phyloP scores from a whole-genome alignment of 2,888 invertebrate genomes.

The Phaonia tiefii region DNA sequence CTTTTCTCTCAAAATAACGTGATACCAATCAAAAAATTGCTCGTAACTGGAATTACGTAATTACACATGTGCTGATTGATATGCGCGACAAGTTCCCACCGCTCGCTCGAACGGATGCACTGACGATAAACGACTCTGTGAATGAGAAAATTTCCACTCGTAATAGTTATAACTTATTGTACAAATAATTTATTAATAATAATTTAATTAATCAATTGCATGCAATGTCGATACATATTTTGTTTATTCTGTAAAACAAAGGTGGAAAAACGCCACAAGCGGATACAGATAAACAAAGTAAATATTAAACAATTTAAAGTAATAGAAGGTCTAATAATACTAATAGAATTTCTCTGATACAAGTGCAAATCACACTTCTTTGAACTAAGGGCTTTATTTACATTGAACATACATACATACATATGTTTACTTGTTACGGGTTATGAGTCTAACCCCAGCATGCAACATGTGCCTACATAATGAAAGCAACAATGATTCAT shows the following conservation, averaged over 20 bases:
- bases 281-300: background rate
- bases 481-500: too few species aligned
- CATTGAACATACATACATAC: too few species aligned
- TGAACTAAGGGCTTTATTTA: too few species aligned
- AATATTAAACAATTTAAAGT: too few species aligned
- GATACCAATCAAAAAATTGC: constrained; percentile 37
- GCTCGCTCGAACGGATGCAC: background rate
- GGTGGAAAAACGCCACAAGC: constrained; percentile 1
- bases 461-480: too few species aligned
- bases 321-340: too few species aligned
- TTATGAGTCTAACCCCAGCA: too few species aligned
- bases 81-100: constrained; percentile 25
- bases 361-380: too few species aligned
- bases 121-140: background rate
- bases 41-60: constrained; percentile 53
- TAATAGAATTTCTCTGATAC: too few species aligned
- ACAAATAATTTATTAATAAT: constrained; percentile 25
- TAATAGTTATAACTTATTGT: background rate
- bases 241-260: too few species aligned
- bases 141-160: constrained; percentile 14
- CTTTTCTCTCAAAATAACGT: constrained; percentile 42
- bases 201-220: constrained; percentile 39
- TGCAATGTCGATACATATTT: background rate
- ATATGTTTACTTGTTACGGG: too few species aligned
- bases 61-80: constrained; percentile 40